A percentile compares a stretch with the other conserved stretches of the same genome.
These are phyloP conservation scores for Cephus pygmeus DNA, from an alignment of 2,888 invertebrate genomes.

Conservation along the genomic window DNA sequence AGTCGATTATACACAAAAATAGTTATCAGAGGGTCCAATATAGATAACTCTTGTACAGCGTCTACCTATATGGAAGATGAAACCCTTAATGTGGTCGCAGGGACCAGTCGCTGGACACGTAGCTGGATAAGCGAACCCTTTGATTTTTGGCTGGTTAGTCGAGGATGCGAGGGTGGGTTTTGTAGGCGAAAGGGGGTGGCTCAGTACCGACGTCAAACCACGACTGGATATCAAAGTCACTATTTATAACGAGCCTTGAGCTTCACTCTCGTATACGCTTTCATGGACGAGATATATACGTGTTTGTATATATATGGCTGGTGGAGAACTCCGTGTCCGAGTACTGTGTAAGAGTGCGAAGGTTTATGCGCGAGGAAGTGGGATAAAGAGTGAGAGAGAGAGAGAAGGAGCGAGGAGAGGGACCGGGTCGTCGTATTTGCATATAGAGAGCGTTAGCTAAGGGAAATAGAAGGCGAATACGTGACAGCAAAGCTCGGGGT, in stretches of 20 bases:
- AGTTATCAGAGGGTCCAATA: not conserved
- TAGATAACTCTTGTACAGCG: not conserved
- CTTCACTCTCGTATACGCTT: not conserved
- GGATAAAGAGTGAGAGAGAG: constrained; percentile 8
- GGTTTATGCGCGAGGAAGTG: not conserved
- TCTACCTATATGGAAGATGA: not conserved
- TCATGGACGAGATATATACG: not conserved
- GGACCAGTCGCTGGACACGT: not conserved
- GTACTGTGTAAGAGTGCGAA: not conserved
- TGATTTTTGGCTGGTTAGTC: constrained; percentile 48
- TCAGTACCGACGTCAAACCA: constrained; percentile 48
- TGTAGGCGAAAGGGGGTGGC: constrained; percentile 40
- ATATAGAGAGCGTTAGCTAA: constrained; percentile 65
- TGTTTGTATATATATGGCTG: not conserved
- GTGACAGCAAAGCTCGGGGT: constrained; percentile 57
- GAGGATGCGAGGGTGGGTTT: not conserved
- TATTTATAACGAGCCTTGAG: constrained; percentile 56
- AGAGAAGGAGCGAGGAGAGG: not conserved
- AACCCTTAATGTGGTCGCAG: not conserved
- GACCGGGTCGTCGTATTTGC: constrained; percentile 52
- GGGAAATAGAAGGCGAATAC: constrained; percentile 65
- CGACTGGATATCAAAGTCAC: constrained; percentile 61
- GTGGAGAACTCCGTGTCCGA: not conserved
- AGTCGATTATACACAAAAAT: no score
- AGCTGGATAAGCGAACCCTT: constrained; percentile 38